Percentiles rank a stretch among this genome's conserved stretches.
Evolutionary conservation across 2,113 vertebrate genomes (phyloP).

Genomic region (Phalacrocorax brasilianus): DNA sequence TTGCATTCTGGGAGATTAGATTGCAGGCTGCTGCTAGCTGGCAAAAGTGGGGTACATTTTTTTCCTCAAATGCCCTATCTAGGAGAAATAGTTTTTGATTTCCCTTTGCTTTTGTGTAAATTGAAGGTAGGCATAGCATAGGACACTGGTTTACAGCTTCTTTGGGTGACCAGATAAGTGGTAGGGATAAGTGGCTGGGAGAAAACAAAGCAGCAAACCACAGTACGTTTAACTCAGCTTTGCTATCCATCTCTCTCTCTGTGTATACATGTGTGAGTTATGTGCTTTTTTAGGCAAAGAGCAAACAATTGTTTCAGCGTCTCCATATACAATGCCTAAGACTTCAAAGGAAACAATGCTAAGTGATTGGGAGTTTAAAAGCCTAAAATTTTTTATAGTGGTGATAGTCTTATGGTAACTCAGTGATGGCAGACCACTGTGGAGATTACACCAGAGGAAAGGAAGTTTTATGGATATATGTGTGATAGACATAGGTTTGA

Average conservation of each 20-base stretch:
- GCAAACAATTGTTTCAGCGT: neutral
- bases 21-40: neutral
- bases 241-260: neutral
- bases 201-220: neutral
- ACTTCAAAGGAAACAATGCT: neutral
- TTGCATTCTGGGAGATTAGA: neutral
- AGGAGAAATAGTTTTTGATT: neutral
- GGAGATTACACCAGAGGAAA: neutral
- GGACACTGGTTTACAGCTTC: neutral
- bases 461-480: neutral
- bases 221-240: neutral
- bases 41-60: neutral
- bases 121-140: neutral
- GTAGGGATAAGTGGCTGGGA: neutral
- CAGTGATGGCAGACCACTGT: neutral
- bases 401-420: neutral
- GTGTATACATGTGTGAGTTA: neutral
- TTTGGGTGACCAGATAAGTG: neutral
- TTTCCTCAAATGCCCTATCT: neutral
- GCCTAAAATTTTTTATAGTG: neutral
- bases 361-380: neutral
- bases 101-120: neutral
- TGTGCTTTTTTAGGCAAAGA: neutral
- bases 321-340: neutral
- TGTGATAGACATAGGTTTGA: neutral